phyloP scores from a whole-genome alignment of 2,888 invertebrate genomes.

The Drosophila mulleri region DNA sequence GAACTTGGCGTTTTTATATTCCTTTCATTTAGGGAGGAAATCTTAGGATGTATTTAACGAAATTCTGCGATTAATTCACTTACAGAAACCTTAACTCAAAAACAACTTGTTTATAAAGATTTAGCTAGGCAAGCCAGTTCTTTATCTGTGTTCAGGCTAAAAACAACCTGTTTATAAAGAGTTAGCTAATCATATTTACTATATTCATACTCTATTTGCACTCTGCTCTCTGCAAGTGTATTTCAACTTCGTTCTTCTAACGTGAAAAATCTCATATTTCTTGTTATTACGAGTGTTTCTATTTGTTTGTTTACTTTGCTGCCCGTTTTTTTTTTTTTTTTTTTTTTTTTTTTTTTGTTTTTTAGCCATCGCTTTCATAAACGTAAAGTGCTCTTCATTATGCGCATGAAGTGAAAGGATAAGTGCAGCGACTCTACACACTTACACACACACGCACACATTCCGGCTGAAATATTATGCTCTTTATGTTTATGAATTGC shows the following conservation, averaged over 20 bases:
- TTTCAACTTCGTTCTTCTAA: not conserved
- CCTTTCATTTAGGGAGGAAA: not conserved
- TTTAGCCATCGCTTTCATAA: conserved; percentile 71
- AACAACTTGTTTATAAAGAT: not conserved
- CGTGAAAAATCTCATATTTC: not conserved
- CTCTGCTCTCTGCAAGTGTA: not conserved
- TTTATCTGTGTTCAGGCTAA: no score
- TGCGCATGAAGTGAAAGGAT: conserved; percentile 82
- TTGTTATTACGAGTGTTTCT: conserved; percentile 26
- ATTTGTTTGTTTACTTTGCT: conserved; percentile 53
- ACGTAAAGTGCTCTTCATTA: conserved; percentile 82
- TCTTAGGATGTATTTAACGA: not conserved
- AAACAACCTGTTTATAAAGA: not conserved
- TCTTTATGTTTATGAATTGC: conserved; percentile 58
- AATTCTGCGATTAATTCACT: not conserved
- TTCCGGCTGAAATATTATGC: conserved; percentile 38
- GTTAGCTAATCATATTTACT: not conserved
- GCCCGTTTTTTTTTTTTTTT: conserved; percentile 52
- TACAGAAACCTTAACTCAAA: not conserved
- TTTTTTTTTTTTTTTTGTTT: conserved; percentile 62
- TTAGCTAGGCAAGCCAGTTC: not conserved
- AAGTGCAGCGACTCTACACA: conserved; percentile 70
- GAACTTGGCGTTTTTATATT: not conserved
- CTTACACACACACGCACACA: conserved; percentile 19
- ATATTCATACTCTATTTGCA: not conserved